Evolutionary conservation across 2,113 vertebrate genomes (phyloP).

Genomic region (Cariama cristata): DNA sequence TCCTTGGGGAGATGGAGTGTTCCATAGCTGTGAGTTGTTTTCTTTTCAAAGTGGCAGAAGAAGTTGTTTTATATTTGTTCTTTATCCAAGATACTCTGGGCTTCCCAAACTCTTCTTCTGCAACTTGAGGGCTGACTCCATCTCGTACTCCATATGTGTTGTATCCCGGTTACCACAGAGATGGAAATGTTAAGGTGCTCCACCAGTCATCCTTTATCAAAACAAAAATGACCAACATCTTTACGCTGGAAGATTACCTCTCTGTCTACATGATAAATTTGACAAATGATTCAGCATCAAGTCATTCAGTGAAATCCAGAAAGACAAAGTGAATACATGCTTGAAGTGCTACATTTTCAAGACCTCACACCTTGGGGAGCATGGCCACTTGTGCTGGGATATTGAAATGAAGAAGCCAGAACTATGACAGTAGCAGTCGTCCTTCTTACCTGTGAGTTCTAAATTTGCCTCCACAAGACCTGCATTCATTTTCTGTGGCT

Average conservation of each 20-base stretch:
- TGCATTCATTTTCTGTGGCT: not conserved
- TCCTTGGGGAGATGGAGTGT: slow-evolving; percentile 56
- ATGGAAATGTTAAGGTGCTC: not conserved
- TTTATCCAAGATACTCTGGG: slow-evolving; percentile 37
- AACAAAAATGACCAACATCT: not conserved
- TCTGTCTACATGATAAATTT: not conserved
- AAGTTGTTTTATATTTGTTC: slow-evolving; percentile 25
- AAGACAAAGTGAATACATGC: not conserved
- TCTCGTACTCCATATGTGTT: not conserved
- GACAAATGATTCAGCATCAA: not conserved
- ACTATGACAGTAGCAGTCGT: not conserved
- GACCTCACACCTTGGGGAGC: not conserved
- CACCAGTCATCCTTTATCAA: not conserved
- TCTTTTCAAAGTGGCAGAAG: slow-evolving; percentile 30
- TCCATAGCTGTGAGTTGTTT: slow-evolving; percentile 57
- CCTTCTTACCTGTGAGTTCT: not conserved
- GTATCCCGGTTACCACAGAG: not conserved
- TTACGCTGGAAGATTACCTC: not conserved
- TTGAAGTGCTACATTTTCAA: not conserved
- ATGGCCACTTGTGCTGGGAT: not conserved
- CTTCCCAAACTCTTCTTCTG: not conserved
- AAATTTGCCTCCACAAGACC: not conserved
- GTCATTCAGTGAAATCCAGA: not conserved
- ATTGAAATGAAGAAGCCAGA: not conserved
- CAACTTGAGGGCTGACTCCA: not conserved